Base-by-base conservation (phyloP, 2,888 invertebrate genomes). In the Allophyes oxyacanthae region DNA sequence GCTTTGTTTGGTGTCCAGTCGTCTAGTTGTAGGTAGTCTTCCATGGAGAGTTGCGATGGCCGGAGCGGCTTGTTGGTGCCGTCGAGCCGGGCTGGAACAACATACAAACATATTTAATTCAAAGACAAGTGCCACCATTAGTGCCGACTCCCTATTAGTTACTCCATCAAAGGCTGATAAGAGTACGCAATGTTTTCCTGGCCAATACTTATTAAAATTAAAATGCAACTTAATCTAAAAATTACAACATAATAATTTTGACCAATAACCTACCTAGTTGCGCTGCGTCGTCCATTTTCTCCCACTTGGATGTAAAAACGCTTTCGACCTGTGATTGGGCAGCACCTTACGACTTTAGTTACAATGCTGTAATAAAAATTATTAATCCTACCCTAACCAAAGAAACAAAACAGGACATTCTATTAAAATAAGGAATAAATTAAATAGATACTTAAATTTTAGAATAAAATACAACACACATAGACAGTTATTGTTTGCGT, bases 21-120 rank as follows among this genome's bases (percentile, higher is more conserved):
- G 89, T 97, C 97, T 94, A 85, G 95, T 90, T 98, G 98, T 65
- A 99, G 95, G 95, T 98, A 99, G 89, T 99, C 98, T 85, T 98
- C 98, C 96, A 99, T 97, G 57, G 98, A 97, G 80, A 96, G 94
- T 57, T 95, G 95, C 57, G 95, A 95, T 61, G 96, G 95, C 61
- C 96, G 95, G 61, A 96, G 94, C 46, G 96, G 96, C 85, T 96
- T 97, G 85, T 94, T 97, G 75, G 97, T 96, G 64, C 99, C 99
- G 94, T 99, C 99, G 89, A 99, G 95, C 64, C 98, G 97, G 81
- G 98, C 99, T 99, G 95, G 20, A 95, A 95, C 92, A 91, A 87
- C 68, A 58, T 77, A 86, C 81, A 68, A 57, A 53, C 72, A 15
- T 28, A n/a, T 56, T 62, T 62, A 68, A 80, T 57, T 13, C 15